Evolutionary conservation across 2,797 vertebrate genomes (phyloP), one percentile per base, ranked within the genome.

Genomic region (Meda fulgida): DNA sequence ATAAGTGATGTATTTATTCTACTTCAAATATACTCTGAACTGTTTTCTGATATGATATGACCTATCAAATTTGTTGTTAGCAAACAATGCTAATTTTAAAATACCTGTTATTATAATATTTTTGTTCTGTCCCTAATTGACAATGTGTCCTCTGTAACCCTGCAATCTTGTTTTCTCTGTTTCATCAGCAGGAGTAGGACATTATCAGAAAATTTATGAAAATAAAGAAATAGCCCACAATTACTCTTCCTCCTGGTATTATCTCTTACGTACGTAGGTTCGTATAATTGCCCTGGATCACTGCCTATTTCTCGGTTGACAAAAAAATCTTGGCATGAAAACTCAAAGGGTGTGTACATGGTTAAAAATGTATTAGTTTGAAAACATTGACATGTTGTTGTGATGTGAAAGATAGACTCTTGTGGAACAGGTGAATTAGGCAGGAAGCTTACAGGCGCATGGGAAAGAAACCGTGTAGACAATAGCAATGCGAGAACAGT

Each of bases 381-480:
- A 55, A 38, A 26, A 65, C 67, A 48, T 46, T 73, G 77, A n/a
- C 78, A 78, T 78, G 83, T 84, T 84, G 63, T 77, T 78, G 36
- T 78, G 75, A 78, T 84, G 36, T 43, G 36, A 84, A 69, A 31
- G 48, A 58, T 65, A 58, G 55, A 51, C 21, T 65, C 14, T 46
- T 69, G 75, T 36, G 23, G 63, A 77, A 26, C 76, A 82, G 71
- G 86, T 85, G 65, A 83, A 83, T 83, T 80, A 70, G 10, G 7
- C 63, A 87, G 78, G 78, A 84, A 84, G 69, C 67, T 55, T 73
- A 31, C 78, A 58, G 46, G n/a, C 63, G 38, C 69, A 84, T 82
- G 82, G 86, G 78, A 75, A 84, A 81, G 72, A 70, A 86, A 80
- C 70, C 43, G 60, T 53, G 71, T 14, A 69, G 48, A 86, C 78